Base-by-base conservation (phyloP, 2,797 vertebrate genomes). In the Poeciliopsis infans region DNA sequence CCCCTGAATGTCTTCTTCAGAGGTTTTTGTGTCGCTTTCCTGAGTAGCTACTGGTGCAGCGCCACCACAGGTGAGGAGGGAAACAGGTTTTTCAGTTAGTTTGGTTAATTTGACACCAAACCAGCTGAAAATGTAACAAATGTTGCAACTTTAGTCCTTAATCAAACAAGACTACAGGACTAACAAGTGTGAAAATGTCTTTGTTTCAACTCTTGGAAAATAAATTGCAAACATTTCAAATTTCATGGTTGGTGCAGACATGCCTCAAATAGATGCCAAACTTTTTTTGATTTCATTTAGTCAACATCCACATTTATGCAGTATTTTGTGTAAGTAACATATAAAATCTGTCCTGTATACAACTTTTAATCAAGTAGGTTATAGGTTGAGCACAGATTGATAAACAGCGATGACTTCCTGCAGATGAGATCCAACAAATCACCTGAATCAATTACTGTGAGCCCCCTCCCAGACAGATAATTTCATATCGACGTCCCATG, bases 401-500 rank as follows among this genome's bases (percentile, higher is more conserved):
- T 77, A 49, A n/a, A 61, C n/a, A 7, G 71, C 41, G 18, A 64
- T 1, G 2, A 7, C 25, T n/a, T 41, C 33, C 64, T 41, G 39
- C 33, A 68, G 28, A 41, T 46, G 46, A 25, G 5, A 61, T 3
- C 0, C n/a, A 57, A 76, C 81, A 81, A 59, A 77, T 74, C 72
- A 79, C 80, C 77, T 76, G 70, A 86, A 76, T 68, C 45, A 83
- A 87, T 83, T 55, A 70, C 0, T 16, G 23, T 73, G 71, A 39
- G 4, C n/a, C 25, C 53, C 74, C 72, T 36, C 61, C 36, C 64
- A 11, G 18, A 75, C 33, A 25, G 72, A 76, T 88, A 80, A 88
- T 88, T 85, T 87, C 73, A 91, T 81, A 88, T 16, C 68, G 68
- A 78, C 20, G 73, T 86, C 87, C 47, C 89, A 85, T 88, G 83